phyloP scores from a whole-genome alignment of 2,888 invertebrate species.

The Machimus atricapillus region DNA sequence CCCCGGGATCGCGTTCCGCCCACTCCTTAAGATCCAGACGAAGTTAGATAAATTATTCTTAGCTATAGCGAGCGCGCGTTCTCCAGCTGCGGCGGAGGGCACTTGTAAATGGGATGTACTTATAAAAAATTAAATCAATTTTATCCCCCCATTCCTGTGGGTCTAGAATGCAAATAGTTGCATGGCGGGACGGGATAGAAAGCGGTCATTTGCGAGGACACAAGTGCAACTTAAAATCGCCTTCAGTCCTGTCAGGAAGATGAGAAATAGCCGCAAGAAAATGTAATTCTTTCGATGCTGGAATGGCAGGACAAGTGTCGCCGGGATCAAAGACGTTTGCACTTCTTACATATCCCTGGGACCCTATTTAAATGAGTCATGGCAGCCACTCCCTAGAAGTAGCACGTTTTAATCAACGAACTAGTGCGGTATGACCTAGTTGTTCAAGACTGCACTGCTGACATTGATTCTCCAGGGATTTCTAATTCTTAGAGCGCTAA shows the following conservation, averaged over 20 bases:
- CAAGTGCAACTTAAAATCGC: not conserved
- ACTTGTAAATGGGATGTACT: not conserved
- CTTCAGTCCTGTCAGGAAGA: not conserved
- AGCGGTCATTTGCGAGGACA: not conserved
- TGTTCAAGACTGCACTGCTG: not conserved
- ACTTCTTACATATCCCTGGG: not conserved
- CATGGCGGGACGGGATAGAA: not conserved
- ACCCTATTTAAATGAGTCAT: not conserved
- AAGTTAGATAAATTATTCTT: not conserved
- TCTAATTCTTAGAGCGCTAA: not conserved
- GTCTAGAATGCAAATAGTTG: not conserved
- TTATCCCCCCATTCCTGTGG: not conserved
- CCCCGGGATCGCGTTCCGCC: not conserved
- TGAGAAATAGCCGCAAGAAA: not conserved
- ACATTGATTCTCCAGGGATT: not conserved
- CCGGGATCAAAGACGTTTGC: not conserved
- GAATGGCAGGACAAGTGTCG: not conserved
- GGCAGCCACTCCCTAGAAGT: not conserved
- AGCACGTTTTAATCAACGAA: not conserved
- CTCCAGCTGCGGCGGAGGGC: not conserved
- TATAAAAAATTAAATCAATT: constrained; percentile 10
- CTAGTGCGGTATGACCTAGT: not conserved
- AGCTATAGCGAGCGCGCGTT: not conserved
- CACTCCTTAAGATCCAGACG: not conserved
- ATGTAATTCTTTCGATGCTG: not conserved